Conservation (phyloP, 2,888 invertebrate genomes). For the Allophyes oxyacanthae region DNA sequence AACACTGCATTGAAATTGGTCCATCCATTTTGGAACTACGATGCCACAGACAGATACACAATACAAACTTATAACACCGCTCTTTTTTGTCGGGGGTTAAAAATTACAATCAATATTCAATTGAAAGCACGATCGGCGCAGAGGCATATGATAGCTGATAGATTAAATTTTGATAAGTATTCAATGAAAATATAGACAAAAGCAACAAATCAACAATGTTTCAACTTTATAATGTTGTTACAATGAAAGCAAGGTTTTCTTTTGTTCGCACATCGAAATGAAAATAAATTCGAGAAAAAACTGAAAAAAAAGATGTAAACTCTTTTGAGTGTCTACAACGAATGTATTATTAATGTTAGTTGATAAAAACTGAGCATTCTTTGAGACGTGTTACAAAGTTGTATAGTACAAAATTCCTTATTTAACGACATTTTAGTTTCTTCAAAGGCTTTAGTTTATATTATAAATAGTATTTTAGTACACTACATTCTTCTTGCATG, state of each 20-base stretch:
- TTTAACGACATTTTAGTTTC: slow-evolving; percentile 15
- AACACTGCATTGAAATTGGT: too few species aligned
- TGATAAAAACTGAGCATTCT: slow-evolving; percentile 23
- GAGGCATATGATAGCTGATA: too few species aligned
- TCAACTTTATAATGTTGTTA: slow-evolving; percentile 29
- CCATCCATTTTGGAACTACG: too few species aligned
- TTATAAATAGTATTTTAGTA: slow-evolving; percentile 2
- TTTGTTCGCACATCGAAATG: slow-evolving; percentile 28
- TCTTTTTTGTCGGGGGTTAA: too few species aligned
- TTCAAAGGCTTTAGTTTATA: slow-evolving; percentile 3
- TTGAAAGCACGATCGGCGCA: too few species aligned
- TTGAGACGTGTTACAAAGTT: slow-evolving; percentile 22
- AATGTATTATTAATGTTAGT: slow-evolving; percentile 46
- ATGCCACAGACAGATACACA: too few species aligned
- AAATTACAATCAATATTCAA: too few species aligned
- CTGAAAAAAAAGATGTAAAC: slow-evolving; percentile 1
- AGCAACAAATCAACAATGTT: slow-evolving; percentile 12
- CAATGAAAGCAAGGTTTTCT: slow-evolving; percentile 36
- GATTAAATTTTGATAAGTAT: too few species aligned
- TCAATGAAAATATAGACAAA: too few species aligned
- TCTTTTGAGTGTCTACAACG: slow-evolving; percentile 25
- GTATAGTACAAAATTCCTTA: slow-evolving; percentile 12
- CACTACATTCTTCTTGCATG: background rate
- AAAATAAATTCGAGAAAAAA: slow-evolving; percentile 36
- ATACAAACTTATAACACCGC: too few species aligned